A percentile compares a stretch with the other conserved stretches of the same genome.
These are phyloP conservation scores for Cydia strobilella DNA, from an alignment of 1,140 invertebrate genomes.

Conservation along the genomic window DNA sequence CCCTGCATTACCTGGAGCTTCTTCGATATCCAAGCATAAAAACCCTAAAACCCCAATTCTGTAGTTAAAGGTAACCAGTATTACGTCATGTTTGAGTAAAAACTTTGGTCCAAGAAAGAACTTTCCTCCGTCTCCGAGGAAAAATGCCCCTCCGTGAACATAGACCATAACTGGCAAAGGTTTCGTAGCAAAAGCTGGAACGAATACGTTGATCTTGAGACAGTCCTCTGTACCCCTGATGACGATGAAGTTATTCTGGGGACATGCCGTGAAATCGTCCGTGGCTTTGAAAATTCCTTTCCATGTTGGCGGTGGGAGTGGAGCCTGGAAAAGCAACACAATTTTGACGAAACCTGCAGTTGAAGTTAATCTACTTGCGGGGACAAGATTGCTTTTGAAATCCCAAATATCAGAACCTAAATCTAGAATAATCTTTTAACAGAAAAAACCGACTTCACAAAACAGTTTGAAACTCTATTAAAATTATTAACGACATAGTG, in stretches of 20 bases:
- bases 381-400: too few relatives aligned
- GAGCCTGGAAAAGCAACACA: conserved; percentile 9
- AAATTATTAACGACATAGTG: too few relatives aligned
- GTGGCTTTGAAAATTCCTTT: conserved; percentile 21
- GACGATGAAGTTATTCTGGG: conserved; percentile 1
- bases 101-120: conserved; percentile 68
- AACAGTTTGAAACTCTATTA: too few relatives aligned
- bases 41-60: conserved; percentile 32
- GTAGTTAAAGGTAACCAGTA: conserved; percentile 34
- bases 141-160: conserved; percentile 33
- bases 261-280: not conserved
- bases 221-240: conserved; percentile 31
- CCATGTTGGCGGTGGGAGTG: conserved; percentile 10
- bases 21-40: conserved; percentile 33
- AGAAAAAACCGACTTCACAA: too few relatives aligned
- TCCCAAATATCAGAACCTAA: not conserved
- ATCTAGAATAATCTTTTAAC: too few relatives aligned
- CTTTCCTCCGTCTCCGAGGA: conserved; percentile 8
- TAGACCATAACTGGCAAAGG: conserved; percentile 31
- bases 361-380: not conserved
- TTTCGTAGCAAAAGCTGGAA: conserved; percentile 19
- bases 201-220: conserved; percentile 24
- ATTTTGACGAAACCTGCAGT: not conserved
- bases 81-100: conserved; percentile 72
- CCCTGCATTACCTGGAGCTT: conserved; percentile 34